Base-by-base conservation (phyloP, 2,113 vertebrate genomes). In the Lucifuga dentata region DNA sequence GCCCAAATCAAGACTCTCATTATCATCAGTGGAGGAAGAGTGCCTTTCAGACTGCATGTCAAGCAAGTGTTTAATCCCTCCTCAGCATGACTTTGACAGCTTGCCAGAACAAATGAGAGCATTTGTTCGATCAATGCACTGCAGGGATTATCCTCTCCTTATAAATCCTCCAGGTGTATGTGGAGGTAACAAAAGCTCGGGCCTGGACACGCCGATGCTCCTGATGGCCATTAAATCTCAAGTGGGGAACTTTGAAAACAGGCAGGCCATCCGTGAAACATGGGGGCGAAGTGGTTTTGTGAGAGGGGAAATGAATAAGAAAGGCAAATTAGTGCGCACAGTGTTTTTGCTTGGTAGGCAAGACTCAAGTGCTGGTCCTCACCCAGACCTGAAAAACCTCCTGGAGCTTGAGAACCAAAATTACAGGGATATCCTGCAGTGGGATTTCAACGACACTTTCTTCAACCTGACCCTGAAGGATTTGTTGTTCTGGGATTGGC, bases 401-500 rank as follows among this genome's bases (percentile, higher is more conserved):
- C 73, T 94, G 55, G 73, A 88, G 32, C 68, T 92, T 7, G 94
- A 94, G 70, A 93, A 80, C 68, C 63, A 59, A 12, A 88, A 73
- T 35, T 83, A 91, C 17, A 50, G 80, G 3, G 93, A 94, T 44
- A 91, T 94, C 56, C 84, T 94, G 1, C 91, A 90, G 60, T 94
- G 94, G 94, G 93, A 93, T 67, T 94, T 94, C 64, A 76, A 58
- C 40, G 94, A 94, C 68, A 87, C 91, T 2, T 94, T 94, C 77
- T 93, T 89, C 52, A 94, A 94, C 81, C 81, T 94, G 48, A 94
- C 93, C 5, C 69, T 94, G 5, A 94, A 94, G 77, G 93, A 94
- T 46, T 26, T 94, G n/a, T 71, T 94, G 13, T 93, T 94, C 56
- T 94, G 92, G 90, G 57, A 55, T 0, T 94, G 94, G 94, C 35